These are phyloP conservation scores for Prionace glauca DNA, from an alignment of 2,797 vertebrate species.

Conservation along the genomic window DNA sequence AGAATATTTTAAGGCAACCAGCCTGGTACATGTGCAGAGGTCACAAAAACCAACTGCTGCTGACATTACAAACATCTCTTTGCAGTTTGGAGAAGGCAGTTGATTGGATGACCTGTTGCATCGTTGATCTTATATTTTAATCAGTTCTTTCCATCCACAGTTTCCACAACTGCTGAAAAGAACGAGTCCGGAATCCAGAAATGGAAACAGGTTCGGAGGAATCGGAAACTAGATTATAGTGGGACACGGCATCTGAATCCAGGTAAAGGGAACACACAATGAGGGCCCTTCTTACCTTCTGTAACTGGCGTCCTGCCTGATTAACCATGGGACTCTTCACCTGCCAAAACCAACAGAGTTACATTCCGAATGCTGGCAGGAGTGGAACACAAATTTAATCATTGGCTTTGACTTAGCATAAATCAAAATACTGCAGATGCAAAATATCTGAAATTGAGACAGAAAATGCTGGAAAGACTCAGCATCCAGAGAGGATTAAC, in stretches of 20 bases:
- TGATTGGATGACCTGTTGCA: too few species aligned
- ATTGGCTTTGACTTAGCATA: not conserved
- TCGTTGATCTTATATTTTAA: not conserved
- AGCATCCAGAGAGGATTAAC: not conserved
- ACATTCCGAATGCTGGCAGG: not conserved
- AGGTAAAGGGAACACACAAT: constrained; percentile 52
- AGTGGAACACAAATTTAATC: not conserved
- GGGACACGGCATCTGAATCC: constrained; percentile 52
- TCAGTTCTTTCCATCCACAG: constrained; percentile 36
- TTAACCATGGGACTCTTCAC: too few species aligned
- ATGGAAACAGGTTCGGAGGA: constrained; percentile 48
- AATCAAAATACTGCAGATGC: not conserved
- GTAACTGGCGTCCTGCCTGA: not conserved
- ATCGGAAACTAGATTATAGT: constrained; percentile 53
- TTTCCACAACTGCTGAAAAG: not conserved
- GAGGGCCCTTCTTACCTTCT: not conserved
- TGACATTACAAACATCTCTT: not conserved
- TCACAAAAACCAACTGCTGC: not conserved
- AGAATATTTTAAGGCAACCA: not conserved
- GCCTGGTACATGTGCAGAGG: not conserved
- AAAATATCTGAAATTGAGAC: not conserved
- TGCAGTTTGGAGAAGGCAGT: too few species aligned
- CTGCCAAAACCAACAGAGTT: not conserved
- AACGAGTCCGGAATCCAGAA: constrained; percentile 44
- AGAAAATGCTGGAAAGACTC: not conserved